Conservation (phyloP, 2,888 invertebrate species). For the Ennomos quercinarius region DNA sequence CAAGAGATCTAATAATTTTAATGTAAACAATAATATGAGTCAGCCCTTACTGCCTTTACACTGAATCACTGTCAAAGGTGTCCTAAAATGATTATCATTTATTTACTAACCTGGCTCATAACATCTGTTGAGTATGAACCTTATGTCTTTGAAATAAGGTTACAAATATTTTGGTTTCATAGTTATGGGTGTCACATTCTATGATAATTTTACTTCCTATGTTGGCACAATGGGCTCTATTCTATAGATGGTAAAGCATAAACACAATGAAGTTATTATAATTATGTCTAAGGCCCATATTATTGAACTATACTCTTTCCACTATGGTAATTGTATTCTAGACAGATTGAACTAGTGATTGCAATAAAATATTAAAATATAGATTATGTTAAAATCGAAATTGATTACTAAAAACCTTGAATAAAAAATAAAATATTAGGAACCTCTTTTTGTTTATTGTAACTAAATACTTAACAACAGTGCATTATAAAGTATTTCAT, state of each 20-base stretch:
- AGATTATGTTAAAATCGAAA: too few species aligned
- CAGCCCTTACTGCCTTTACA: constrained; percentile 13
- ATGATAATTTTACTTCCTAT: constrained; percentile 27
- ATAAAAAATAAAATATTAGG: too few species aligned
- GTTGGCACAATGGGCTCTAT: constrained; percentile 18
- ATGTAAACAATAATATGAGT: constrained; percentile 1
- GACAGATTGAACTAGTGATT: too few species aligned
- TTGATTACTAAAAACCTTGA: too few species aligned
- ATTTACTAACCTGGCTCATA: constrained; percentile 4
- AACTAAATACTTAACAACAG: too few species aligned
- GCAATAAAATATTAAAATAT: too few species aligned
- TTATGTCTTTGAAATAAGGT: constrained; percentile 6
- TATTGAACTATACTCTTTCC: too few species aligned
- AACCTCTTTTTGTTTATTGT: too few species aligned
- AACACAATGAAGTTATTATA: constrained; percentile 10
- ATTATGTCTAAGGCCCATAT: not conserved
- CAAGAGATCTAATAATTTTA: too few species aligned
- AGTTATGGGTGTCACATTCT: constrained; percentile 20
- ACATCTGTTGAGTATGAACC: not conserved
- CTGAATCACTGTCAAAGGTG: constrained; percentile 21
- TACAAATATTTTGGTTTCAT: not conserved
- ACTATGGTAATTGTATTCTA: too few species aligned
- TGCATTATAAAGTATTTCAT: too few species aligned
- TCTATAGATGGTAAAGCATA: constrained; percentile 4
- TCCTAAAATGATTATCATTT: constrained; percentile 23